Percentiles rank a stretch among this genome's conserved stretches.
Evolutionary conservation across 2,888 invertebrate species (phyloP).

Genomic region (Drosophila pseudotalamancana): DNA sequence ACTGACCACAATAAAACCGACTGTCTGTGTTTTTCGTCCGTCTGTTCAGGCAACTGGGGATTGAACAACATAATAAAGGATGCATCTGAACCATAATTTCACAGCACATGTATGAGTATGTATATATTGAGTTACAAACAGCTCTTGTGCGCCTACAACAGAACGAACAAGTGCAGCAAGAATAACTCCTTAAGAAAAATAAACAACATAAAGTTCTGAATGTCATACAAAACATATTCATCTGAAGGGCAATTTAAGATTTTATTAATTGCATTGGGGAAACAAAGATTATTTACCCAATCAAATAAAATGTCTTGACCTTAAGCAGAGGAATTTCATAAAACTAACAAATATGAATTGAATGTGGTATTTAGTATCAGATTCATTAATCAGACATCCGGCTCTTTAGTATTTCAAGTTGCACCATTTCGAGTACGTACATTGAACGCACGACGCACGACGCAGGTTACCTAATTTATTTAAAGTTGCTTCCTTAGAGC

Average conservation of each 20-base stretch:
- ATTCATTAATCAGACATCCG: not conserved
- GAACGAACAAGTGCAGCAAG: not conserved
- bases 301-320: not conserved
- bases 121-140: slow-evolving; percentile 31
- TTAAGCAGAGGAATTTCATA: not conserved
- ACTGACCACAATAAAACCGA: slow-evolving; percentile 29
- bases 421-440: no score
- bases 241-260: not conserved
- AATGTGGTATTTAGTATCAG: no score
- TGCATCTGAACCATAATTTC: slow-evolving; percentile 34
- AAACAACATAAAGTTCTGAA: not conserved
- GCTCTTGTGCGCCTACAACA: not conserved
- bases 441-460: no score
- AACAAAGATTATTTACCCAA: not conserved
- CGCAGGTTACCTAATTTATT: slow-evolving; percentile 29
- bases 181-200: slow-evolving; percentile 10
- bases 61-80: slow-evolving; percentile 27
- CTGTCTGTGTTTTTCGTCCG: slow-evolving; percentile 18
- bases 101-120: not conserved
- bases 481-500: slow-evolving; percentile 37
- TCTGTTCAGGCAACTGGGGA: slow-evolving; percentile 43
- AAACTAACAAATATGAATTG: no score
- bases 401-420: not conserved
- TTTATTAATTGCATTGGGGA: not conserved
- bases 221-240: slow-evolving; percentile 9